Percentiles rank a stretch among this genome's conserved stretches.
These are phyloP conservation scores for Phylloscopus whistleri DNA, from an alignment of 2,113 vertebrate species.

Conservation along the genomic window DNA sequence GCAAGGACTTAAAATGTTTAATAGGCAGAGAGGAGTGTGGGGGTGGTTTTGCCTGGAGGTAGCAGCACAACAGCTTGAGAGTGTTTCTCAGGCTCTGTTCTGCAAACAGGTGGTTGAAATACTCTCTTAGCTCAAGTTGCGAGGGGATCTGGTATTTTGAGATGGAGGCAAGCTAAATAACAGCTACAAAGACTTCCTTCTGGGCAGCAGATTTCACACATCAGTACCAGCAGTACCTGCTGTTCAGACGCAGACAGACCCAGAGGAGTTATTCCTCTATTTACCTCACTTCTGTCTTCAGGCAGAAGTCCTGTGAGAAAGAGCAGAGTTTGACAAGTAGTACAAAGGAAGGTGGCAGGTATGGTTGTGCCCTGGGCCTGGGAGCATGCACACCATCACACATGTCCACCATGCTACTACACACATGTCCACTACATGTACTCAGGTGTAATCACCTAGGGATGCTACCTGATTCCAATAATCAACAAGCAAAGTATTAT, in stretches of 20 bases:
- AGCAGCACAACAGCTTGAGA: neutral
- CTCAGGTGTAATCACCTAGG: neutral
- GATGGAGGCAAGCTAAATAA: neutral
- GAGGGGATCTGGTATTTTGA: neutral
- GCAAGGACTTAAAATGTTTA: neutral
- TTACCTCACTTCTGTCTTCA: neutral
- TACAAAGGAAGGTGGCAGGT: neutral
- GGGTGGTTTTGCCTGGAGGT: neutral
- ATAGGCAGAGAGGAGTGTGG: neutral
- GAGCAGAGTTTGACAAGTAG: neutral
- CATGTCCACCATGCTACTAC: fast-evolving
- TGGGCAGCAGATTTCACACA: neutral
- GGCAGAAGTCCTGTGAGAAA: neutral
- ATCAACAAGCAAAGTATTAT: neutral
- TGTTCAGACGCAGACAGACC: neutral
- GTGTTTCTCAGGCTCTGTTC: neutral
- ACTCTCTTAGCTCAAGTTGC: neutral
- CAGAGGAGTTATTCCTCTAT: neutral
- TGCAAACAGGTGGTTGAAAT: constrained; percentile 4
- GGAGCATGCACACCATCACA: neutral
- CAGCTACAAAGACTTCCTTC: neutral
- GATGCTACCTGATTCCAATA: neutral
- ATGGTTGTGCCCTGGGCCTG: neutral
- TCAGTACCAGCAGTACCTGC: neutral
- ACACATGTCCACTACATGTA: neutral